A percentile compares a stretch with the other conserved stretches of the same genome.
These are phyloP conservation scores for Pongo pygmaeus DNA, from an alignment of 2,113 vertebrate species.

Conservation along the genomic window DNA sequence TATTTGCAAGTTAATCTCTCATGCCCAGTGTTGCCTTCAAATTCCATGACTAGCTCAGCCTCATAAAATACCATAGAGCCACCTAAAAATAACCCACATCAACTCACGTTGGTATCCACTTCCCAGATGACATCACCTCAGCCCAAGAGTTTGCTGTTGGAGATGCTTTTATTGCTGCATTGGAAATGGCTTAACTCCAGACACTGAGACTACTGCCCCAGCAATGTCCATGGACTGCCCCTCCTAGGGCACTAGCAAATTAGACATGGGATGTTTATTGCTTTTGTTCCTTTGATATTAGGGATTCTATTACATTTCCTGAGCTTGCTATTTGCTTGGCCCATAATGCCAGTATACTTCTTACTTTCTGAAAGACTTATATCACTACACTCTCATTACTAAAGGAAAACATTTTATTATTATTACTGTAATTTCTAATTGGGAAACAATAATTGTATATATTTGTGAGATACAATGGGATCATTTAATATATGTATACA, in stretches of 20 bases:
- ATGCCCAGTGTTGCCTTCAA: neutral
- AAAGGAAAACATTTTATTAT: neutral
- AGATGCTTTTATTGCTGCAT: neutral
- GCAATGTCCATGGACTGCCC: neutral
- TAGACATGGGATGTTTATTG: neutral
- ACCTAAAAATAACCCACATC: neutral
- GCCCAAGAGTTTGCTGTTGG: neutral
- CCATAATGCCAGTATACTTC: neutral
- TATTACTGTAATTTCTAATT: neutral
- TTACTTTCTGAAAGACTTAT: neutral
- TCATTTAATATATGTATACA: neutral
- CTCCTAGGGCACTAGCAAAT: neutral
- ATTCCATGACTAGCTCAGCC: neutral
- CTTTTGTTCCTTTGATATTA: neutral
- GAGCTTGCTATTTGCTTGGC: neutral
- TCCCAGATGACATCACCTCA: neutral
- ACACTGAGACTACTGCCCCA: neutral
- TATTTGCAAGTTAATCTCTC: neutral
- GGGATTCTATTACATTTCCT: neutral
- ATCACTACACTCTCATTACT: neutral
- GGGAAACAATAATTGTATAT: too few species aligned
- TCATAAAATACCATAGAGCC: neutral
- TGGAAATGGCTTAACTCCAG: neutral
- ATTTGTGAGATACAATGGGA: too few species aligned
- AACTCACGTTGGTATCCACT: neutral